phyloP scores from a whole-genome alignment of 64 coral and sea anemone species.

The Pocillopora verrucosa region DNA sequence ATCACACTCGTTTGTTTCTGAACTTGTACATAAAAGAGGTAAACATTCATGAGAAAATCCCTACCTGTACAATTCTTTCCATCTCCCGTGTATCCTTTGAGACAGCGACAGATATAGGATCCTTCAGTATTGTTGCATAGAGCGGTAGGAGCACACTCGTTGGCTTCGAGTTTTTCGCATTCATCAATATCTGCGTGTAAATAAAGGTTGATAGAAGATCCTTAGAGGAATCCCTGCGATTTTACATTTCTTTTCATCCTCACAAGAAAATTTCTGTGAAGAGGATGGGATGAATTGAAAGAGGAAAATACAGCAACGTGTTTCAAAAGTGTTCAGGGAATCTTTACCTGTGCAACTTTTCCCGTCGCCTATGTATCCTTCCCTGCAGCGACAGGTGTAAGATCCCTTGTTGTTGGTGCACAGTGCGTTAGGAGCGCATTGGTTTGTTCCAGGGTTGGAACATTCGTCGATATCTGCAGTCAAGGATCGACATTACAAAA shows the following conservation, averaged over 20 bases:
- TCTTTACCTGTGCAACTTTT: constrained; percentile 16
- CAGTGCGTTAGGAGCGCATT: constrained; percentile 22
- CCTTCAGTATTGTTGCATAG: constrained; percentile 4
- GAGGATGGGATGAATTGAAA: too few relatives aligned
- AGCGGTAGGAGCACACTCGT: not conserved
- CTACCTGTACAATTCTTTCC: not conserved
- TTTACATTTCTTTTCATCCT: too few relatives aligned
- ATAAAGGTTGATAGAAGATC: too few relatives aligned
- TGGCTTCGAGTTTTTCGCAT: not conserved
- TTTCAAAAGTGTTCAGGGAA: too few relatives aligned
- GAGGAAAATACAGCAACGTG: too few relatives aligned
- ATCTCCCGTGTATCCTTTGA: constrained; percentile 4
- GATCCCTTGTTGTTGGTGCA: constrained; percentile 17
- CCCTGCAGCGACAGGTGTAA: constrained; percentile 7
- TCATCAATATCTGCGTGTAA: constrained; percentile 9
- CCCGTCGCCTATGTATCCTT: constrained; percentile 15
- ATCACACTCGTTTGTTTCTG: not conserved
- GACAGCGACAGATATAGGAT: constrained; percentile 22
- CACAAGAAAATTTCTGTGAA: too few relatives aligned
- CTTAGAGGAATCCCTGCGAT: too few relatives aligned
- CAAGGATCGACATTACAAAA: not conserved
- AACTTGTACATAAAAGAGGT: not conserved
- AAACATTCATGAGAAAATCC: not conserved
- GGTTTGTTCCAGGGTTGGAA: not conserved
- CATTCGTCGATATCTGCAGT: not conserved